These are phyloP conservation scores for Brachypterus glaber DNA, from an alignment of 2,888 invertebrate genomes.

Conservation along the genomic window DNA sequence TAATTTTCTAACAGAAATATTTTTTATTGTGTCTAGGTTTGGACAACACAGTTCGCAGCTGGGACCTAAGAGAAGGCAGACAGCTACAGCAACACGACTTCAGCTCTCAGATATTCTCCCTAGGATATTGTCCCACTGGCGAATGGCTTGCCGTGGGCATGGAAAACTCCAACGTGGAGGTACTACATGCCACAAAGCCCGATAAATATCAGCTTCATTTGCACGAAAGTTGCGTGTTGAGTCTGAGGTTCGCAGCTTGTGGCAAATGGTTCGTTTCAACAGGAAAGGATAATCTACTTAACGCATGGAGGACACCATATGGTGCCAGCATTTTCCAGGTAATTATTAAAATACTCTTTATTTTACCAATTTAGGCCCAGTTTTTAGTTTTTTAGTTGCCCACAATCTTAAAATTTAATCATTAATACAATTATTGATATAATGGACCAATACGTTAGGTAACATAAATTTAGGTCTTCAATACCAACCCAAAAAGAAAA, in stretches of 20 bases:
- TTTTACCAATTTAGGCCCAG: no score
- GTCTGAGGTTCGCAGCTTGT: slow-evolving; percentile 86
- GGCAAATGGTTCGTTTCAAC: slow-evolving; percentile 99
- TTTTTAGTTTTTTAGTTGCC: no score
- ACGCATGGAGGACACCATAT: slow-evolving; percentile 97
- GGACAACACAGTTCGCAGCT: slow-evolving; percentile 93
- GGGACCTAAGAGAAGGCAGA: slow-evolving; percentile 89
- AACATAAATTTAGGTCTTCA: no score
- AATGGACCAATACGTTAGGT: no score
- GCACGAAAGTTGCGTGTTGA: slow-evolving; percentile 94
- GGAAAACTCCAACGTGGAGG: slow-evolving; percentile 97
- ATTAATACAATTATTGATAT: no score
- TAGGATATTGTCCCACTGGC: slow-evolving; percentile 87
- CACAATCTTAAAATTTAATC: no score
- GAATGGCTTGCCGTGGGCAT: slow-evolving; percentile 98
- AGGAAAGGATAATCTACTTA: slow-evolving; percentile 95
- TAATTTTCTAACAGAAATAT: slow-evolving; percentile 93
- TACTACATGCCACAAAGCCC: slow-evolving; percentile 78
- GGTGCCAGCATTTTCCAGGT: slow-evolving; percentile 98
- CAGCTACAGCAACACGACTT: slow-evolving; percentile 95
- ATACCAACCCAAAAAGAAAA: no score
- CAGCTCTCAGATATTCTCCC: slow-evolving; percentile 76
- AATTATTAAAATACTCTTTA: no score
- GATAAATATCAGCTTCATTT: slow-evolving; percentile 94
- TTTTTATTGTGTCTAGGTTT: no score